These are phyloP conservation scores for Ectropis crepuscularia DNA, from an alignment of 2,888 invertebrate species.

Conservation along the genomic window DNA sequence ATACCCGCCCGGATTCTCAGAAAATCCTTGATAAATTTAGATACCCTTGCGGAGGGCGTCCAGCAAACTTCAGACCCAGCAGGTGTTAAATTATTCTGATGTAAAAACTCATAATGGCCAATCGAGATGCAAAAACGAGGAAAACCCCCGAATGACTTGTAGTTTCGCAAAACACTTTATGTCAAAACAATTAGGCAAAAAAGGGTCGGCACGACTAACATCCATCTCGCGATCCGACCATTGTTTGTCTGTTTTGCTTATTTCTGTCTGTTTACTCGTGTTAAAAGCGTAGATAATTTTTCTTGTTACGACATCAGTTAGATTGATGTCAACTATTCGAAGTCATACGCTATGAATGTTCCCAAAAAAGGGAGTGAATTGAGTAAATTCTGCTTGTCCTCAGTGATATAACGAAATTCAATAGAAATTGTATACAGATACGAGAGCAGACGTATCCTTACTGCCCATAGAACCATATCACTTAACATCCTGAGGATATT, in stretches of 20 bases:
- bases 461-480: too few relatives aligned
- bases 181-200: constrained; percentile 19
- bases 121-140: constrained; percentile 19
- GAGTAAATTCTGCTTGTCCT: too few relatives aligned
- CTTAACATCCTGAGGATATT: too few relatives aligned
- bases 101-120: constrained; percentile 25
- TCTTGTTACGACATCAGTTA: constrained; percentile 3
- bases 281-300: constrained; percentile 10
- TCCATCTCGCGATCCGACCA: constrained; percentile 2
- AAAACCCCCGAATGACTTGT: constrained; percentile 21
- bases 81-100: constrained; percentile 24
- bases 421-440: too few relatives aligned
- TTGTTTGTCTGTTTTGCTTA: constrained; percentile 7
- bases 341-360: not conserved
- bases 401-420: too few relatives aligned
- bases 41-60: constrained; percentile 18
- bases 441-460: too few relatives aligned
- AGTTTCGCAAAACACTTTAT: constrained; percentile 9
- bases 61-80: constrained; percentile 17
- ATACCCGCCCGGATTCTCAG: constrained; percentile 17
- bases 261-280: constrained; percentile 4
- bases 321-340: constrained; percentile 5
- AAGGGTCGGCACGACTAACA: constrained; percentile 11
- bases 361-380: not conserved
- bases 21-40: constrained; percentile 23